Percentiles rank a stretch among this genome's conserved stretches.
Evolutionary conservation across 2,113 vertebrate genomes (phyloP).

Genomic region (Scortum barcoo): DNA sequence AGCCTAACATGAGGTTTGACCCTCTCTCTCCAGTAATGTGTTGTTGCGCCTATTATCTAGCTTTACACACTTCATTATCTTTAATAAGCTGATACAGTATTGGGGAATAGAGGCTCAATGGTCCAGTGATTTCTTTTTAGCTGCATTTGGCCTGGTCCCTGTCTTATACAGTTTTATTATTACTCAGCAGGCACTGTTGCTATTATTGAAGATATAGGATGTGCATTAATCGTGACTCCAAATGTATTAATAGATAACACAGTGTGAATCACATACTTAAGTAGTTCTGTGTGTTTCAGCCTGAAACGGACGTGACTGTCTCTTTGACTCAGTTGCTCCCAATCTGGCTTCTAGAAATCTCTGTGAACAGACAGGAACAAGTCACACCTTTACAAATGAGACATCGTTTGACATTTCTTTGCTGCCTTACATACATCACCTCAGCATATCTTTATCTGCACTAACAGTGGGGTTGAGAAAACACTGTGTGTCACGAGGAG

Average conservation of each 20-base stretch:
- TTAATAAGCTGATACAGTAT: constrained; percentile 55
- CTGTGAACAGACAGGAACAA: constrained; percentile 13
- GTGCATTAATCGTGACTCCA: constrained; percentile 49
- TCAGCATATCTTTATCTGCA: constrained; percentile 12
- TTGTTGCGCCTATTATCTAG: constrained; percentile 31
- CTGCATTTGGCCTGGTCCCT: constrained; percentile 29
- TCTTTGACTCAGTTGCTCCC: constrained; percentile 43
- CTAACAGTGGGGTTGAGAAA: not conserved
- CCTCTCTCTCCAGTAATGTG: constrained; percentile 28
- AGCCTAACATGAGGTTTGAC: constrained; percentile 18
- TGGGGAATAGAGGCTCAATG: constrained; percentile 50
- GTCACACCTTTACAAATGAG: constrained; percentile 11
- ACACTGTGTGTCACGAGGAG: not conserved
- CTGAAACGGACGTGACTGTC: constrained; percentile 11
- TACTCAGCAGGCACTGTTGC: constrained; percentile 19
- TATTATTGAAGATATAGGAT: constrained; percentile 25
- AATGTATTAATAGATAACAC: constrained; percentile 52
- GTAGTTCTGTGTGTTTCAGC: constrained; percentile 14
- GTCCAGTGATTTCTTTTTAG: constrained; percentile 54
- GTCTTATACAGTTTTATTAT: constrained; percentile 32
- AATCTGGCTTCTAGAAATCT: constrained; percentile 29
- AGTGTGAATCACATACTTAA: constrained; percentile 31
- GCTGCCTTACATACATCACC: not conserved
- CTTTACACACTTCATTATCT: constrained; percentile 61
- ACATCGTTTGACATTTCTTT: constrained; percentile 5